Evolutionary conservation across 2,113 vertebrate species (phyloP), one percentile per base, ranked within the genome.

Genomic region (Trematocara zebra): DNA sequence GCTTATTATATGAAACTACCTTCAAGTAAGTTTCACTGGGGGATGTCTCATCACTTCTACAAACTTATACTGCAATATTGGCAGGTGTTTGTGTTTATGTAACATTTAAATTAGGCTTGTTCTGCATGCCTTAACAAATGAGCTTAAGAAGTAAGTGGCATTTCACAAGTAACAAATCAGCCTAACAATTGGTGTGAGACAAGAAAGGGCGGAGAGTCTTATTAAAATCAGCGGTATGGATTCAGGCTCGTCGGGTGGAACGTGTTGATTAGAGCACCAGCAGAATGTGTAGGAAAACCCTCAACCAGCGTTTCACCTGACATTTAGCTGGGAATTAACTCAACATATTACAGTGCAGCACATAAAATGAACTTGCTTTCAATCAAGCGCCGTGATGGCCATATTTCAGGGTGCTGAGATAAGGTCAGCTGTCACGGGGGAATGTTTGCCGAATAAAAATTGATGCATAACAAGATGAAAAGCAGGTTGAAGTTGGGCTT

Each of bases 351-450:
- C 72, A 89, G 86, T 89, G 91, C 61, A 76, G 53, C 89, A 87
- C 83, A 91, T 94, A 92, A 78, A 96, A 93, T 94, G 87, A 95
- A 95, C 96, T 97, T 95, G 54, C 84, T 94, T 96, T 96, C 95
- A 88, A 97, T 94, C 85, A 95, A 93, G 86, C 92, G 79, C 87
- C 94, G 64, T 85, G 92, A 94, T 3, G 72, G 61, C 79, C 78
- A 89, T 95, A 88, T 95, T 94, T 95, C 94, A 89, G 91, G 88
- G 94, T 91, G 93, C 90, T 83, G 31, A 88, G 89, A 97, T 97
- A 97, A 97, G 97, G 96, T 97, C 97, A 97, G 17, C 95, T 96
- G 95, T 96, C 96, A 95, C 56, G 59, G 93, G 95, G 94, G 92
- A 96, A 90, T 95, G 96, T 96, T 96, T 96, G 85, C 89, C 90